Evolutionary conservation across 2,888 invertebrate species (phyloP).

Genomic region (Drosophila demipolita): DNA sequence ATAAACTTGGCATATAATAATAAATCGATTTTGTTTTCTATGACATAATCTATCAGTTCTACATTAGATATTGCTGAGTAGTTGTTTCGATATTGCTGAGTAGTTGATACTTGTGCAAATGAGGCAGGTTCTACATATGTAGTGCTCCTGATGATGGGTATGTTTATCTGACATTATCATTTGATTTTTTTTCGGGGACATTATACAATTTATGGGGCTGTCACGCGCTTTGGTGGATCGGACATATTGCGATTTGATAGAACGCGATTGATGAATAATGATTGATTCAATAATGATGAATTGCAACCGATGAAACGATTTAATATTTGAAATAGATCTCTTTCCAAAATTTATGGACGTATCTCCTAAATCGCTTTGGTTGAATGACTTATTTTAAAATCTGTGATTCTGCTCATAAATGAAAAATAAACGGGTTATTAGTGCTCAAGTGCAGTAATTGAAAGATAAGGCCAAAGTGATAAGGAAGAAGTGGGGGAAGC

Average conservation of each 20-base stretch:
- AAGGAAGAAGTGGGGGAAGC: slow-evolving; percentile 33
- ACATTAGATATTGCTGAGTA: neutral
- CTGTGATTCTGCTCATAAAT: slow-evolving; percentile 52
- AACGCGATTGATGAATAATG: slow-evolving; percentile 62
- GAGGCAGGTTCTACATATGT: neutral
- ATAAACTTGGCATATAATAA: neutral
- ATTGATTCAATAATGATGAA: slow-evolving; percentile 62
- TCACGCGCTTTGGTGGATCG: slow-evolving; percentile 58
- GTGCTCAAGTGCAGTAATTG: slow-evolving; percentile 56
- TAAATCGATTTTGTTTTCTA: slow-evolving; percentile 31
- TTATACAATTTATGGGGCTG: slow-evolving; percentile 47
- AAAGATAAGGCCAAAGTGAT: slow-evolving; percentile 51
- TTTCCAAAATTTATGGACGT: slow-evolving; percentile 1
- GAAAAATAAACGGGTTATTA: slow-evolving; percentile 50
- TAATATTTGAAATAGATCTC: slow-evolving; percentile 40
- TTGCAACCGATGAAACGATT: slow-evolving; percentile 62
- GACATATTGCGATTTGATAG: slow-evolving; percentile 32
- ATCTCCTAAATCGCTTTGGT: neutral
- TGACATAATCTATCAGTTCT: slow-evolving; percentile 7
- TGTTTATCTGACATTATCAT: slow-evolving; percentile 33
- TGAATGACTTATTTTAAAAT: slow-evolving; percentile 53
- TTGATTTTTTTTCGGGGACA: slow-evolving; percentile 20
- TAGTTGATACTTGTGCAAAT: slow-evolving; percentile 20
- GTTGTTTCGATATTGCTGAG: slow-evolving; percentile 1
- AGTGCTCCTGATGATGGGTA: neutral